Percentiles rank a stretch among this genome's conserved stretches.
Conservation (phyloP, 1,140 invertebrate genomes). For the Tetranychus cinnabarinus region DNA sequence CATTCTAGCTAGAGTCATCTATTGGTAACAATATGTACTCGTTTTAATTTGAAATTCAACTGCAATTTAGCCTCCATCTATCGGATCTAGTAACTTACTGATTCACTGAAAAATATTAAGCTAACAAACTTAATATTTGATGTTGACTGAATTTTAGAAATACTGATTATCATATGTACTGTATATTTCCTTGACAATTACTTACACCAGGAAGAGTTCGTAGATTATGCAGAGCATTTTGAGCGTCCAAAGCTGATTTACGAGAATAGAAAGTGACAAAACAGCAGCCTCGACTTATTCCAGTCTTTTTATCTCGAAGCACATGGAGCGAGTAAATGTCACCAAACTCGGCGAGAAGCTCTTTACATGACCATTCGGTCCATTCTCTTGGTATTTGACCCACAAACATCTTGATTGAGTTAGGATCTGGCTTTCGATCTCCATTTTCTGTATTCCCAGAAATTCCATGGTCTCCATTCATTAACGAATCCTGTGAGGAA, state of each 20-base stretch:
- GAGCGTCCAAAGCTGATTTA: constrained; percentile 82
- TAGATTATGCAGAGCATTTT: constrained; percentile 95
- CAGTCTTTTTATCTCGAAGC: constrained; percentile 53
- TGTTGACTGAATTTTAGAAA: no score
- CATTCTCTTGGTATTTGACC: constrained; percentile 86
- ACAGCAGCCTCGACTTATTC: constrained; percentile 44
- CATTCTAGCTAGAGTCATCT: no score
- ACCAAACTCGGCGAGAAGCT: constrained; percentile 91
- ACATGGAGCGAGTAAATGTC: constrained; percentile 92
- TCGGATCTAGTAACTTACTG: no score
- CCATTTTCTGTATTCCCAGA: no score
- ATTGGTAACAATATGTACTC: no score
- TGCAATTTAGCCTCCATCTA: no score
- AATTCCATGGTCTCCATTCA: no score
- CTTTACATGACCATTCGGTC: constrained; percentile 81
- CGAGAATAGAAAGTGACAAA: constrained; percentile 97
- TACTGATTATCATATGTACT: no score
- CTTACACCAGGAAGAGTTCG: constrained; percentile 82
- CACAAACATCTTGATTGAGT: constrained; percentile 99
- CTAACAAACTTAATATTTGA: no score
- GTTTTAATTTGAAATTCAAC: no score
- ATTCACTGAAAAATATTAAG: no score
- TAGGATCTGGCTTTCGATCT: constrained; percentile 47
- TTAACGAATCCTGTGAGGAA: no score
- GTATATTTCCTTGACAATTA: not conserved